A percentile compares a stretch with the other conserved stretches of the same genome.
phyloP scores from a whole-genome alignment of 1,140 invertebrate genomes.

The Teleopsis dalmanni region DNA sequence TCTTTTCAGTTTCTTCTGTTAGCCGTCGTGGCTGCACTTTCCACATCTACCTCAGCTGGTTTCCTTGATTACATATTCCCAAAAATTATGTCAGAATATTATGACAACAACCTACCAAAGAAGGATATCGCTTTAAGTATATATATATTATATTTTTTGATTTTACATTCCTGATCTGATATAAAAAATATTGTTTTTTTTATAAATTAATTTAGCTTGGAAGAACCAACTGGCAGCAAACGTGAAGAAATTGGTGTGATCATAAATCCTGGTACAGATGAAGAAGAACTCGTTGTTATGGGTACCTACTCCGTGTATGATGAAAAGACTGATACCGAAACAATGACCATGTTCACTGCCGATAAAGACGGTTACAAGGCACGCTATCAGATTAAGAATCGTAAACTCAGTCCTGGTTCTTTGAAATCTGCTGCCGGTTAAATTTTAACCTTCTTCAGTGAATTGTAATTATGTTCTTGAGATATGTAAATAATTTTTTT shows the following conservation, averaged over 20 bases:
- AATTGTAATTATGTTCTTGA: background rate
- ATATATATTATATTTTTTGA: background rate
- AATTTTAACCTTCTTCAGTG: background rate
- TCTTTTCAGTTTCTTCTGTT: constrained; percentile 22
- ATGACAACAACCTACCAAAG: constrained; percentile 21
- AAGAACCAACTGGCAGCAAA: constrained; percentile 36
- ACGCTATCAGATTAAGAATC: constrained; percentile 32
- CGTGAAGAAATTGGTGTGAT: constrained; percentile 38
- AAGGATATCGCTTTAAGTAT: constrained; percentile 33
- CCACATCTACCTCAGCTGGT: constrained; percentile 24
- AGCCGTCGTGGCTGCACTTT: constrained; percentile 25
- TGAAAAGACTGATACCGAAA: constrained; percentile 36
- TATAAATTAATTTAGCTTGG: constrained; percentile 18
- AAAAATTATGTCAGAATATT: constrained; percentile 17
- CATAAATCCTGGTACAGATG: constrained; percentile 32
- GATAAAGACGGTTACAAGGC: constrained; percentile 41
- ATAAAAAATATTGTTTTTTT: background rate
- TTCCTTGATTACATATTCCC: constrained; percentile 24
- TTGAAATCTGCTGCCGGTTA: constrained; percentile 38
- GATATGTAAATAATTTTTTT: background rate
- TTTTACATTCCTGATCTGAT: background rate
- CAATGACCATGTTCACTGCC: constrained; percentile 38
- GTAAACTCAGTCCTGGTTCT: constrained; percentile 30
- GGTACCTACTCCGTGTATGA: constrained; percentile 28
- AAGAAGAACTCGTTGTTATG: constrained; percentile 40